Percentiles rank a stretch among this genome's conserved stretches.
These are phyloP conservation scores for Cynocephalus volans DNA, from an alignment of 2,113 vertebrate genomes.

Conservation along the genomic window DNA sequence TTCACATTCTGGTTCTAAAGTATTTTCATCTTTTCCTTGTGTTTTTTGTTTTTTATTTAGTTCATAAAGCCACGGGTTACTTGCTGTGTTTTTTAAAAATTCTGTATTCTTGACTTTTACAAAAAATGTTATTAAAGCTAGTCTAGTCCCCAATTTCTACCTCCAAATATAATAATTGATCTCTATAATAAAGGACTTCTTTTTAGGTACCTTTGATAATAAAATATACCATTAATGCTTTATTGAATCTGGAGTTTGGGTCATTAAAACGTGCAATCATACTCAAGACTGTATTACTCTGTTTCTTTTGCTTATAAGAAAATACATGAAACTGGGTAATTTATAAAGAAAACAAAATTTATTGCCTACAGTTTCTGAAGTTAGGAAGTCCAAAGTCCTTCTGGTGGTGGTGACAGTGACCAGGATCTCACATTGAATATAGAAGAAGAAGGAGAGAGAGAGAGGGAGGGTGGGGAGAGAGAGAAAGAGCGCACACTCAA, in stretches of 20 bases:
- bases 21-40: background rate
- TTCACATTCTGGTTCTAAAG: background rate
- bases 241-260: background rate
- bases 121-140: background rate
- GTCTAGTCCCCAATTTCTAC: background rate
- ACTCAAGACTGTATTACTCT: too few relatives aligned
- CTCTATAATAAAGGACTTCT: background rate
- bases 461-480: too few relatives aligned
- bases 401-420: too few relatives aligned
- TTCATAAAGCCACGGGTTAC: background rate
- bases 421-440: too few relatives aligned
- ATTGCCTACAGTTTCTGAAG: too few relatives aligned
- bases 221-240: background rate
- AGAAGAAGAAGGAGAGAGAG: too few relatives aligned
- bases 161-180: background rate
- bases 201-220: background rate
- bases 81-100: background rate
- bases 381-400: too few relatives aligned
- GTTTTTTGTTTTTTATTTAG: background rate
- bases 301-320: too few relatives aligned
- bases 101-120: background rate
- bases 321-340: too few relatives aligned
- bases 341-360: too few relatives aligned
- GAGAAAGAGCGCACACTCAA: too few relatives aligned
- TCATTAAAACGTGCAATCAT: background rate